Evolutionary conservation across 2,797 vertebrate genomes (phyloP).

Genomic region (Oreonectes daqikongensis): DNA sequence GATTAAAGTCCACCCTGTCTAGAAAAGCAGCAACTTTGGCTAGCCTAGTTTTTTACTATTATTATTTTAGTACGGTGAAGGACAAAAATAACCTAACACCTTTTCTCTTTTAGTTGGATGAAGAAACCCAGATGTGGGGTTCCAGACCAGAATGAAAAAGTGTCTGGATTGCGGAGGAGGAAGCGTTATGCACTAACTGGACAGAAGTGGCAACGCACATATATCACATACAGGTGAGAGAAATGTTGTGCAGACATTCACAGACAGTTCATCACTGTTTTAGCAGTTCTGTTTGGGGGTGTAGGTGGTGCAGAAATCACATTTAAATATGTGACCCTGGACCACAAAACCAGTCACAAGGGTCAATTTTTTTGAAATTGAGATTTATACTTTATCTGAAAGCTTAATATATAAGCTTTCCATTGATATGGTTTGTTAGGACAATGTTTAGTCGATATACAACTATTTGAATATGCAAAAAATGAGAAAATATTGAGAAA

Average conservation of each 20-base stretch:
- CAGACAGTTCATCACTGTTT: neutral
- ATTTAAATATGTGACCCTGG: too few species aligned
- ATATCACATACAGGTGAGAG: conserved; percentile 96
- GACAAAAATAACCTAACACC: neutral
- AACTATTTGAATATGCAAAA: too few species aligned
- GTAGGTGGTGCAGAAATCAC: neutral
- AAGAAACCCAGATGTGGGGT: conserved; percentile 95
- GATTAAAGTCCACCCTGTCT: neutral
- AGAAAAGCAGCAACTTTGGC: neutral
- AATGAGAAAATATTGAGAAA: too few species aligned
- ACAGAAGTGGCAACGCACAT: conserved; percentile 97
- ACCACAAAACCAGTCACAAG: too few species aligned
- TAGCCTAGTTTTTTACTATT: neutral
- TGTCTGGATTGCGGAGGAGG: conserved; percentile 81
- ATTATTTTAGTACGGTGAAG: neutral
- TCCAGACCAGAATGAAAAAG: conserved; percentile 86
- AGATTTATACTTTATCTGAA: too few species aligned
- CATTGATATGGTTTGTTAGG: too few species aligned
- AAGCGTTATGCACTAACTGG: conserved; percentile 94
- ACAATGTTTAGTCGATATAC: too few species aligned
- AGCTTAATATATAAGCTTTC: too few species aligned
- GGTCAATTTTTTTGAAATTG: too few species aligned
- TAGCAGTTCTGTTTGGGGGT: neutral
- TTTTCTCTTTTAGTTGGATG: conserved; percentile 86
- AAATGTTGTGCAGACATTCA: neutral